phyloP scores from a whole-genome alignment of 2,888 invertebrate genomes.

The Chaitophorus viminalis region DNA sequence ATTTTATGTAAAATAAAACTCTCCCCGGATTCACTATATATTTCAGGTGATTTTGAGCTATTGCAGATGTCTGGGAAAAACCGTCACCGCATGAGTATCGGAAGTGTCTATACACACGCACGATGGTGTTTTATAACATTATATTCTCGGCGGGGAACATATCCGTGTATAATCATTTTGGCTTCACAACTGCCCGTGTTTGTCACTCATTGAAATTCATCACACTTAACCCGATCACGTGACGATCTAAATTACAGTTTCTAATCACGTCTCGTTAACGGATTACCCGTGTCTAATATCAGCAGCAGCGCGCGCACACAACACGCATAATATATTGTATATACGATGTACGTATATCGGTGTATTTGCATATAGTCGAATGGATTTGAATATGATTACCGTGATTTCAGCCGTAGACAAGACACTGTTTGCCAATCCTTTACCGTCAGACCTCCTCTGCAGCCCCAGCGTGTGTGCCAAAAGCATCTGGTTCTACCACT shows the following conservation, averaged over 20 bases:
- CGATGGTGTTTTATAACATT: too few species aligned
- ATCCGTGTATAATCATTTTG: not conserved
- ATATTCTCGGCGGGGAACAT: not conserved
- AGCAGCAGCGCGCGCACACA: not conserved
- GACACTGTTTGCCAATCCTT: slow-evolving; percentile 25
- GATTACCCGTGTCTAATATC: slow-evolving; percentile 60
- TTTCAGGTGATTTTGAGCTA: too few species aligned
- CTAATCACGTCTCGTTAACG: slow-evolving; percentile 60
- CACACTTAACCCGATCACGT: slow-evolving; percentile 23
- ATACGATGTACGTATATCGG: not conserved
- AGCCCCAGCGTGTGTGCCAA: not conserved
- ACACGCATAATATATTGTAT: not conserved
- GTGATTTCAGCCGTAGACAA: slow-evolving; percentile 35
- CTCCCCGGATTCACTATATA: too few species aligned
- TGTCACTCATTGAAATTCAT: slow-evolving; percentile 42
- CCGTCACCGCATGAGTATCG: not conserved
- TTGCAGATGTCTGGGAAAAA: not conserved
- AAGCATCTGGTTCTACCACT: slow-evolving; percentile 23
- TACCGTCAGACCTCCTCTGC: not conserved
- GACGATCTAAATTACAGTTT: slow-evolving; percentile 37
- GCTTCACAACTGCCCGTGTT: not conserved
- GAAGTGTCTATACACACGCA: too few species aligned
- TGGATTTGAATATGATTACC: slow-evolving; percentile 58
- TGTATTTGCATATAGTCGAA: slow-evolving; percentile 50
- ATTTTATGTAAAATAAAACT: too few species aligned